Evolutionary conservation across 2,113 vertebrate genomes (phyloP), one percentile per base, ranked within the genome.

Genomic region (Phocoena phocoena): DNA sequence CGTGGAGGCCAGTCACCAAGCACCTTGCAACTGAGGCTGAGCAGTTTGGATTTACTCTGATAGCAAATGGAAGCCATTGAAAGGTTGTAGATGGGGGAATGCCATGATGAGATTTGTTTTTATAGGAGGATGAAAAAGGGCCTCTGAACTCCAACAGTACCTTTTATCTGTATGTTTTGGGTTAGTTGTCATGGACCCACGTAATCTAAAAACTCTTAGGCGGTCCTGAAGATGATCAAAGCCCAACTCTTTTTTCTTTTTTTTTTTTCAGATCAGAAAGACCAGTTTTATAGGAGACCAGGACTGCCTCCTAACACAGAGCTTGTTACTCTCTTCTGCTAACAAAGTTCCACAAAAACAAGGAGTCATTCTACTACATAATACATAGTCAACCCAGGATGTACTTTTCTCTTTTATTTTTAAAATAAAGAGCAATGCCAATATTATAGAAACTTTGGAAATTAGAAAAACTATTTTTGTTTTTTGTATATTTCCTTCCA

Each of bases 401-500:
- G 18, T 36, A 23, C 85, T 55, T 58, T 53, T 53, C 50, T 70
- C 79, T 44, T n/a, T 50, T 71, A 38, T 86, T 94, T 96, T 79
- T 86, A 90, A 96, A 93, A 50, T 77, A 89, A 93, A 86, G 76
- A 87, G 36, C n/a, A 81, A 87, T 50, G 38, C 38, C 3, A 47
- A 36, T 53, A 80, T 63, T 14, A 71, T 6, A 53, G 58, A 73
- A 55, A 90, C 80, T 86, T 18, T 79, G 21, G 79, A 89, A 95
- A 77, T 88, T 63, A 79, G 70, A 93, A 47, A 50, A 85, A 26
- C 8, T 41, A 79, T 71, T 62, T 53, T 77, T 23, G 26, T 28
- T 21, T 62, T 63, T 53, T 63, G 14, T 28, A 1, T 62, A 81
- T 80, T 55, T 81, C 67, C n/a, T 73, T 90, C 38, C 33, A 90